Percentiles rank a stretch among this genome's conserved stretches.
Evolutionary conservation across 1,140 invertebrate genomes (phyloP).

Genomic region (honey bee (Apis mellifera)): DNA sequence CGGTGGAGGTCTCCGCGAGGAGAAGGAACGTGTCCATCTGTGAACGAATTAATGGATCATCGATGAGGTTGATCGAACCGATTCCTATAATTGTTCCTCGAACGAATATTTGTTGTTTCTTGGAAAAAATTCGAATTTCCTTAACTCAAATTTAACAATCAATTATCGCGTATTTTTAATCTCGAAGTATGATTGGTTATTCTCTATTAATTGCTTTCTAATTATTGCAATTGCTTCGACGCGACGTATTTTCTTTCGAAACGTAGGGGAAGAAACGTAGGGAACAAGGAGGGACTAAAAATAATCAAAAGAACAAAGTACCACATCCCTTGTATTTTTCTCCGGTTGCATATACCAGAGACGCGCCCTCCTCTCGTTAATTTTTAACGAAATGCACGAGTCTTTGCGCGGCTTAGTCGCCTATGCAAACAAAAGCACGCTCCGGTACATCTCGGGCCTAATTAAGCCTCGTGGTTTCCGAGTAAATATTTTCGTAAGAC

Average conservation of each 20-base stretch:
- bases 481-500: constrained; percentile 22
- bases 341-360: background rate
- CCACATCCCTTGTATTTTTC: background rate
- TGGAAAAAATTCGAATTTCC: too few relatives aligned
- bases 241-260: background rate
- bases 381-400: constrained; percentile 17
- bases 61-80: too few relatives aligned
- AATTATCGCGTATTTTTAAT: background rate
- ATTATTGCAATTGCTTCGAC: background rate
- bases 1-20: background rate
- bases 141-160: background rate
- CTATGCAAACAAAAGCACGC: background rate
- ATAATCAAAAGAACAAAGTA: constrained; percentile 3
- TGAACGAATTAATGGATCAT: too few relatives aligned
- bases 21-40: too few relatives aligned
- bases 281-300: background rate
- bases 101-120: too few relatives aligned
- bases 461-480: background rate
- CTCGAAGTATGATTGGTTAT: background rate
- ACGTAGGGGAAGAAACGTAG: too few relatives aligned
- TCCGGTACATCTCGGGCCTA: background rate
- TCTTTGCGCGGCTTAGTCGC: background rate
- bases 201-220: background rate
- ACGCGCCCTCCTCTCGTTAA: background rate
- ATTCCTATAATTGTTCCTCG: too few relatives aligned